These are phyloP conservation scores for Drosophila hawaiiensis DNA, from an alignment of 2,888 invertebrate species.

Conservation along the genomic window DNA sequence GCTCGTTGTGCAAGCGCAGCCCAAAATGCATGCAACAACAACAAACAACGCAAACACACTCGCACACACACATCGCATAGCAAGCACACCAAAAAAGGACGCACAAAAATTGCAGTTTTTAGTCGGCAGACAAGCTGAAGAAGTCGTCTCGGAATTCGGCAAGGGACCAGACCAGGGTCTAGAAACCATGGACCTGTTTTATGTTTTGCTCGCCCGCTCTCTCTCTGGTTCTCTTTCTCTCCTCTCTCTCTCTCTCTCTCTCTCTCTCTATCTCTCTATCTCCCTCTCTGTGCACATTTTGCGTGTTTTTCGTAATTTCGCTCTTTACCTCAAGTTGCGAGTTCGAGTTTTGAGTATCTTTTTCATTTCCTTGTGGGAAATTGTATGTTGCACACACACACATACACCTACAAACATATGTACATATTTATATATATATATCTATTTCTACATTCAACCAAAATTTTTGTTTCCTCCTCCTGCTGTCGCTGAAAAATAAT, in stretches of 20 bases:
- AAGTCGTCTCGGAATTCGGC: constrained; percentile 50
- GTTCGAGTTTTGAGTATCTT: constrained; percentile 40
- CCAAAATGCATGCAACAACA: constrained; percentile 54
- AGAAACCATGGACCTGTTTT: constrained; percentile 67
- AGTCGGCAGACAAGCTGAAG: constrained; percentile 30
- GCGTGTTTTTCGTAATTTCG: constrained; percentile 58
- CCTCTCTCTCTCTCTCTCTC: neutral
- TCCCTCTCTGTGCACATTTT: constrained; percentile 66
- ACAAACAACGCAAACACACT: constrained; percentile 24
- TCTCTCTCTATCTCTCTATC: constrained; percentile 1
- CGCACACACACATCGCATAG: neutral
- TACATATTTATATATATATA: neutral
- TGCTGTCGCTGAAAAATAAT: constrained; percentile 43
- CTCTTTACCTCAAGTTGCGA: constrained; percentile 60
- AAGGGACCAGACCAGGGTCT: constrained; percentile 33
- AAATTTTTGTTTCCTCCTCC: constrained; percentile 35
- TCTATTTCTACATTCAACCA: constrained; percentile 1
- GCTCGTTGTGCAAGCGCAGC: constrained; percentile 62
- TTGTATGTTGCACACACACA: constrained; percentile 45
- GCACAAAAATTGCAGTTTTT: constrained; percentile 67
- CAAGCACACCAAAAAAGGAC: constrained; percentile 63
- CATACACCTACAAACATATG: constrained; percentile 8
- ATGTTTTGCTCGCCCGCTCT: constrained; percentile 22
- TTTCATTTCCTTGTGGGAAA: constrained; percentile 75
- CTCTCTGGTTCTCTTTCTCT: constrained; percentile 4